phyloP scores from a whole-genome alignment of 2,797 vertebrate species.

The Rhynchotus rufescens region DNA sequence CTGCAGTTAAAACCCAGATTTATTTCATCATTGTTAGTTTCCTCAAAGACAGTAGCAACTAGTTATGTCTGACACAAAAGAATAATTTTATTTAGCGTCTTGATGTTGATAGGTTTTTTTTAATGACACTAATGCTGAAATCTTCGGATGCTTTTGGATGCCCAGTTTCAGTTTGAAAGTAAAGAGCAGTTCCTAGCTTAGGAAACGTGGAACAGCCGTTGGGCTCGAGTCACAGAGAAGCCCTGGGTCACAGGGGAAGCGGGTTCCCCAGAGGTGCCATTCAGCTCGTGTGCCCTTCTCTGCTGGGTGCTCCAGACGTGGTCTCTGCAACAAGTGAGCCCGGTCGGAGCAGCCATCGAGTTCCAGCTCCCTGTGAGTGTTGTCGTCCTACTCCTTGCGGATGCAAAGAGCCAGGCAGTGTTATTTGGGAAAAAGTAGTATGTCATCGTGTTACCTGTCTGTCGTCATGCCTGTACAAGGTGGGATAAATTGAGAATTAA shows the following conservation, averaged over 20 bases:
- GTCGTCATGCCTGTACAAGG: background rate
- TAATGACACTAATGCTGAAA: background rate
- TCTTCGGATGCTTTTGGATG: background rate
- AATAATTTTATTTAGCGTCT: background rate
- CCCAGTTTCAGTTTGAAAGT: background rate
- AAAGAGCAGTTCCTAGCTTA: background rate
- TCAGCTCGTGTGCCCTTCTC: background rate
- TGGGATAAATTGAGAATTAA: background rate
- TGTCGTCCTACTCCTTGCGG: background rate
- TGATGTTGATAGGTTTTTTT: background rate
- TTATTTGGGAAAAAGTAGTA: background rate
- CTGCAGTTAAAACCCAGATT: background rate
- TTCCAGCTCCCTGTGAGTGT: background rate
- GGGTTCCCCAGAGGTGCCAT: background rate
- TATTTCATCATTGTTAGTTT: background rate
- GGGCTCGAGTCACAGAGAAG: background rate
- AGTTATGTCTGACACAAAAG: background rate
- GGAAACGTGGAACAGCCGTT: background rate
- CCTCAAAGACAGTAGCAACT: background rate
- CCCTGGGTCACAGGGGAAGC: background rate
- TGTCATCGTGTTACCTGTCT: background rate
- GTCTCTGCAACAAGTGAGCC: background rate
- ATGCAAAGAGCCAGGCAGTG: background rate
- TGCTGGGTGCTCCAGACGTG: background rate
- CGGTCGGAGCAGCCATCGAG: background rate